These are phyloP conservation scores for Pseudochaenichthys georgianus DNA, from an alignment of 2,797 vertebrate genomes.

Conservation along the genomic window DNA sequence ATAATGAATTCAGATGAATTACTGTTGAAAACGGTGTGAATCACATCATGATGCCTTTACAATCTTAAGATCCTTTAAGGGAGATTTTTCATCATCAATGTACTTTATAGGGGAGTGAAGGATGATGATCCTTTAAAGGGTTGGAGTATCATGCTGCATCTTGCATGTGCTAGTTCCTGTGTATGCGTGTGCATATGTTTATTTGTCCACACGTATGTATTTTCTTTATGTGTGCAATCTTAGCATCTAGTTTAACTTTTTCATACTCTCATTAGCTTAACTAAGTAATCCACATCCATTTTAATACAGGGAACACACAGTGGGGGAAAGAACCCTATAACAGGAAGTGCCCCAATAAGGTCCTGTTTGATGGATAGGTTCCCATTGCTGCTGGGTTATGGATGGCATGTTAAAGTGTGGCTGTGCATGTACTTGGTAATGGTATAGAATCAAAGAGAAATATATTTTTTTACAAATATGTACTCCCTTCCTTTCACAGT, in stretches of 20 bases:
- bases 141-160: neutral
- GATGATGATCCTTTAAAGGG: neutral
- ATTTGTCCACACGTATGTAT: neutral
- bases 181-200: neutral
- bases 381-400: constrained; percentile 78
- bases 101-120: neutral
- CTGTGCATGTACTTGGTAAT: constrained; percentile 26
- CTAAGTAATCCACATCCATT: constrained; percentile 25
- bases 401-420: constrained; percentile 38
- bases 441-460: constrained; percentile 23
- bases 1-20: constrained; percentile 16
- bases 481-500: constrained; percentile 22
- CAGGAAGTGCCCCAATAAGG: constrained; percentile 64
- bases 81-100: neutral
- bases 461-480: constrained; percentile 14
- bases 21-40: neutral
- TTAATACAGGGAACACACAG: constrained; percentile 30
- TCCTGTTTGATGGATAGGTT: constrained; percentile 81
- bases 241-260: neutral
- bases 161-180: neutral
- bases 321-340: constrained; percentile 35
- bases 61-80: constrained; percentile 6
- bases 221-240: neutral
- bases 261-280: constrained; percentile 6
- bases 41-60: neutral